phyloP scores from a whole-genome alignment of 2,113 vertebrate species.

The Percopsis transmontana region DNA sequence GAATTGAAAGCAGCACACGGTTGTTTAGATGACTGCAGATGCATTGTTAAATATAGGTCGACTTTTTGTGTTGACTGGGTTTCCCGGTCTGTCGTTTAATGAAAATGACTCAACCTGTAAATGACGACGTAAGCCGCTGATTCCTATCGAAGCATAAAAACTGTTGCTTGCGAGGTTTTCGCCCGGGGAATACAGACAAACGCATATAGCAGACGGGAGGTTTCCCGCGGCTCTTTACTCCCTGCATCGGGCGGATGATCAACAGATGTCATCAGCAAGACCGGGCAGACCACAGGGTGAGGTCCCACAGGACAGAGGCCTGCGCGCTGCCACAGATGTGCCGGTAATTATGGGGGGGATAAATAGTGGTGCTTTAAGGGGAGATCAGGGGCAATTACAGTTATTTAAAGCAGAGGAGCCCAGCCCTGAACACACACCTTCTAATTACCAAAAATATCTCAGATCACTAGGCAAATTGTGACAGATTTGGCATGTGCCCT shows the following conservation, averaged over 20 bases:
- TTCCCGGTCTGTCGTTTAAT: too few relatives aligned
- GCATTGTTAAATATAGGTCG: too few relatives aligned
- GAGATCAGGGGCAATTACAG: constrained; percentile 73
- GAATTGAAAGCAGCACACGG: too few relatives aligned
- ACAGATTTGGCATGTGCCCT: constrained; percentile 45
- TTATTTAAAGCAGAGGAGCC: constrained; percentile 67
- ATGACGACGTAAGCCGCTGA: too few relatives aligned
- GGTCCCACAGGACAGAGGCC: constrained; percentile 57
- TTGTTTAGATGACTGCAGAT: too few relatives aligned
- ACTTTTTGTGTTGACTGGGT: too few relatives aligned
- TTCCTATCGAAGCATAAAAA: too few relatives aligned
- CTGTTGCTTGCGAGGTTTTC: too few relatives aligned
- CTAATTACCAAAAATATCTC: constrained; percentile 56
- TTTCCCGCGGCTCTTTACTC: not conserved
- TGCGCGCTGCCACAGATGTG: constrained; percentile 68
- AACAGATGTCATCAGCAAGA: constrained; percentile 7
- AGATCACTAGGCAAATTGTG: constrained; percentile 36
- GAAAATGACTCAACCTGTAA: too few relatives aligned
- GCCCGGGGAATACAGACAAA: too few relatives aligned
- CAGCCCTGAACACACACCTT: constrained; percentile 56
- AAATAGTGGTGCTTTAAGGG: constrained; percentile 72
- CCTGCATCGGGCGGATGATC: constrained; percentile 1
- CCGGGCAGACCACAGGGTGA: constrained; percentile 35
- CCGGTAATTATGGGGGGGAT: constrained; percentile 70
- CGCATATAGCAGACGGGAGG: not conserved